Base-by-base conservation (phyloP, 2,888 invertebrate species). In the Gisinianus flammeolus region DNA sequence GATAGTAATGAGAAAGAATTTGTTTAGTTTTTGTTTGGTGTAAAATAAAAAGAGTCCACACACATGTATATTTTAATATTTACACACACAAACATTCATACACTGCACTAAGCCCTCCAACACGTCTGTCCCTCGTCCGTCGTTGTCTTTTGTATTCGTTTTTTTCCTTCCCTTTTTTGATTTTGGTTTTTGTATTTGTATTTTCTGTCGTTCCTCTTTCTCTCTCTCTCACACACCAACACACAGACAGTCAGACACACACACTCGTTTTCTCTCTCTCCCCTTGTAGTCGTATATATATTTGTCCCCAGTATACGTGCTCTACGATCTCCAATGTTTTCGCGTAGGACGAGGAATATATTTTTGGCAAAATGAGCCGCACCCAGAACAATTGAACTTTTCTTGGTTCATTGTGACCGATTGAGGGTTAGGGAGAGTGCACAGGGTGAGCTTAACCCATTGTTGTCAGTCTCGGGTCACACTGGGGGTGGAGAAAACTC, bases 401-500 rank as follows among this genome's bases (percentile, higher is more conserved):
- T 5, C 26, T 62, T 71, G 64, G 64, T 62, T 69, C 73, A 35
- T 19, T 71, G 76, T 73, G 35, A 73, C 44, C 56, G 64, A 54
- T 24, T 35, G 28, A 68, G 77, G 79, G 74, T 77, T 71, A 72
- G 76, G 79, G 69, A 69, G 73, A 72, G 76, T 76, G 69, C 66
- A 52, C 67, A 62, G 35, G 69, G 75, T 73, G 22, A 77, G 72
- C 73, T 81, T 81, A 81, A 68, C 81, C 81, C 81, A 81, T 81
- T 79, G 79, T 79, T 78, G 79, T 76, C 68, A 78, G 73, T 76
- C 67, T 75, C 12, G 72, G 81, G 81, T 81, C 81, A 81, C 75
- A 71, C 74, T 79, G 77, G 79, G 78, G 76, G 71, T 78, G 76
- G 79, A 78, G 79, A 75, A 79, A 79, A 75, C 67, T 76, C 58